A percentile compares a stretch with the other conserved stretches of the same genome.
These are phyloP conservation scores for Tenthredo livida DNA, from an alignment of 2,888 invertebrate species.

Conservation along the genomic window DNA sequence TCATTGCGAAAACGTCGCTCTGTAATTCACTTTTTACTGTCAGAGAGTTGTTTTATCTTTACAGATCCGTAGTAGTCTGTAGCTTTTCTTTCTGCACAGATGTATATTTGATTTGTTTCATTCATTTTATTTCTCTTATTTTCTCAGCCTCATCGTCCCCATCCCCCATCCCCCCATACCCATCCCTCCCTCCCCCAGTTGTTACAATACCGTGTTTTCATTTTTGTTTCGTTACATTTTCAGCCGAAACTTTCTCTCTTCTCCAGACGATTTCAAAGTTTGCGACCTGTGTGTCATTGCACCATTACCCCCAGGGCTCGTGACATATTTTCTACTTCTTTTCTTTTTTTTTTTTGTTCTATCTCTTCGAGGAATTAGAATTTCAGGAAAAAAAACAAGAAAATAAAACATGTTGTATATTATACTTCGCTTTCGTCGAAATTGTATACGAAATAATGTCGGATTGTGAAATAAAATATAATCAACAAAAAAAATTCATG, in stretches of 20 bases:
- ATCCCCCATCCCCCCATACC: background rate
- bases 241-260: background rate
- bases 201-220: background rate
- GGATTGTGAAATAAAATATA: too few relatives aligned
- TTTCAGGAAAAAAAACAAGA: background rate
- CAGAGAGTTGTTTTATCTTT: slow-evolving; percentile 48
- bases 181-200: too few relatives aligned
- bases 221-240: slow-evolving; percentile 17
- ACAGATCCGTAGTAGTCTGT: slow-evolving; percentile 45
- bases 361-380: background rate
- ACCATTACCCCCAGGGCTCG: slow-evolving; percentile 10
- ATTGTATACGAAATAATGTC: background rate
- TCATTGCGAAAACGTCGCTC: slow-evolving; percentile 70
- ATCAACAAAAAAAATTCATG: too few relatives aligned
- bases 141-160: background rate
- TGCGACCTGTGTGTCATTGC: slow-evolving; percentile 8
- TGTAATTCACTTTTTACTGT: slow-evolving; percentile 63
- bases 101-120: slow-evolving; percentile 41
- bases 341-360: background rate
- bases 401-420: background rate
- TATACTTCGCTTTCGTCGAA: background rate
- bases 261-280: background rate
- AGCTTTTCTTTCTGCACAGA: slow-evolving; percentile 24
- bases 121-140: slow-evolving; percentile 28
- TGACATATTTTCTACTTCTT: background rate